phyloP scores from a whole-genome alignment of 2,797 vertebrate genomes.

The Cheirogaleus major region DNA sequence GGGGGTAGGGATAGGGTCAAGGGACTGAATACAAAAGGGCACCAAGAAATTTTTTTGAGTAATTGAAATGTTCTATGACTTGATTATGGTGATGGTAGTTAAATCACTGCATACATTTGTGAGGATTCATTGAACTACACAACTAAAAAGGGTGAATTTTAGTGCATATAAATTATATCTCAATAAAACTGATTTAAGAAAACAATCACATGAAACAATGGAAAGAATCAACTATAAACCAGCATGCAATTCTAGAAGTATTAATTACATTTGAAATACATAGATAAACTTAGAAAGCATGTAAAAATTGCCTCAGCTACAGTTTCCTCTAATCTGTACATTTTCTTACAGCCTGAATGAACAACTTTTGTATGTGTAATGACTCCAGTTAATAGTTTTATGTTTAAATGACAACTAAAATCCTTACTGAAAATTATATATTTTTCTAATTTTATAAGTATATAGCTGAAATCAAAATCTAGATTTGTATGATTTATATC shows the following conservation, averaged over 20 bases:
- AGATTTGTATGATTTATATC: background rate
- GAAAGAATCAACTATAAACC: background rate
- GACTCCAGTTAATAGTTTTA: background rate
- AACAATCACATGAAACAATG: background rate
- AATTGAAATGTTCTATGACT: background rate
- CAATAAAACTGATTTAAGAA: background rate
- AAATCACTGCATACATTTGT: background rate
- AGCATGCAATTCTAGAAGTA: background rate
- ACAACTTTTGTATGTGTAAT: background rate
- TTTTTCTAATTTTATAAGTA: background rate
- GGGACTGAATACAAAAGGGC: background rate
- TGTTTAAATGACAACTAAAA: background rate
- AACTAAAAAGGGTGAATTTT: background rate
- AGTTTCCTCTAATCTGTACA: background rate
- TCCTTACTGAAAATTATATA: background rate
- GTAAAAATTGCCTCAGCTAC: background rate
- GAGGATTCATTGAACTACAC: background rate
- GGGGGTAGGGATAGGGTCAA: background rate
- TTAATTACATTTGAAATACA: accelerated
- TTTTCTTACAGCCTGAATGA: background rate
- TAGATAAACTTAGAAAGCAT: background rate
- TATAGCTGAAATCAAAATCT: background rate
- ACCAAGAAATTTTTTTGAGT: accelerated
- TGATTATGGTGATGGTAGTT: background rate
- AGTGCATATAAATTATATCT: background rate